Evolutionary conservation across 2,113 vertebrate species (phyloP).

Genomic region (Calyptommatus sinebrachiatus): DNA sequence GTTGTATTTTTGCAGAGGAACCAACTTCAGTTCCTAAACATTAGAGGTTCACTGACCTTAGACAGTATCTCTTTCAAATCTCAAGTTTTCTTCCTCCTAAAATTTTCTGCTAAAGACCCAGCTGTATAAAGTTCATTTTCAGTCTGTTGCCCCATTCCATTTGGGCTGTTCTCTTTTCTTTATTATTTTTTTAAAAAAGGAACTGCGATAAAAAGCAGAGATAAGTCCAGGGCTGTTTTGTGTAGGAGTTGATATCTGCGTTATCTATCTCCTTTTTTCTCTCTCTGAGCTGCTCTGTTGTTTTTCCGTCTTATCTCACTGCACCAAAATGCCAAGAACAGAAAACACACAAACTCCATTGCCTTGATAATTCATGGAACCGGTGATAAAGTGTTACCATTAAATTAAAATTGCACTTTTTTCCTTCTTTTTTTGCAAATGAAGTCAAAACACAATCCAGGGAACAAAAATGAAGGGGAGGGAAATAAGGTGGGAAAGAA

Average conservation of each 20-base stretch:
- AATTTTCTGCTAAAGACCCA: conserved; percentile 75
- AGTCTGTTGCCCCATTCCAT: conserved; percentile 76
- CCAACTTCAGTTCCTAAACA: neutral
- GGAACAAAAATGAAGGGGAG: neutral
- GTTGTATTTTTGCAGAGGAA: neutral
- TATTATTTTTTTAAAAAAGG: conserved; percentile 50
- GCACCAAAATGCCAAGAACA: conserved; percentile 97
- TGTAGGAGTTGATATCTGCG: conserved; percentile 94
- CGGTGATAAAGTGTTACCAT: conserved; percentile 79
- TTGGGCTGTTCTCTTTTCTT: conserved; percentile 71
- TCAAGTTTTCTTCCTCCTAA: conserved; percentile 52
- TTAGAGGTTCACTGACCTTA: conserved; percentile 8
- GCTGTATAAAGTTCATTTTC: conserved; percentile 74
- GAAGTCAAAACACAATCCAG: conserved; percentile 46
- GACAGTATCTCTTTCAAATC: conserved; percentile 41
- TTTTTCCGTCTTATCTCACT: conserved; percentile 91
- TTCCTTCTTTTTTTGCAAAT: conserved; percentile 45
- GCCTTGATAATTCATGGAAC: conserved; percentile 81
- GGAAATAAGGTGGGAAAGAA: too few relatives aligned
- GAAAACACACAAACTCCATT: conserved; percentile 70
- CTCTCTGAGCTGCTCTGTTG: conserved; percentile 91
- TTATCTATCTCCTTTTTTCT: conserved; percentile 95
- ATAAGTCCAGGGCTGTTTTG: conserved; percentile 90
- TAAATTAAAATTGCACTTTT: conserved; percentile 75
- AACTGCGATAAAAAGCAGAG: conserved; percentile 90